phyloP scores from a whole-genome alignment of 2,113 vertebrate species.

The Setophaga petechia region DNA sequence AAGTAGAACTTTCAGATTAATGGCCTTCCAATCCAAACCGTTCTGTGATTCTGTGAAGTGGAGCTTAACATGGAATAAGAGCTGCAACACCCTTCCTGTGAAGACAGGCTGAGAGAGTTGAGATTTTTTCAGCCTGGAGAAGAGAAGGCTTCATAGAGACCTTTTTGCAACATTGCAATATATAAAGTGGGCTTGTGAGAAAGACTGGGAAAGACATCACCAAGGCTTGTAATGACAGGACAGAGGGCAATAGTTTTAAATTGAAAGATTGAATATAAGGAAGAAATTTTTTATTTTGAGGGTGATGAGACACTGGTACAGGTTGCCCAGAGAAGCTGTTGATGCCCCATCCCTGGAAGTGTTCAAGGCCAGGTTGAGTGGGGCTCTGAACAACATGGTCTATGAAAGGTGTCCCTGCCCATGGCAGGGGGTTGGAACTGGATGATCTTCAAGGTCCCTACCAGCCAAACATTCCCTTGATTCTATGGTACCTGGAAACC shows the following conservation, averaged over 20 bases:
- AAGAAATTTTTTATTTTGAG: background rate
- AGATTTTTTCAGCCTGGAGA: background rate
- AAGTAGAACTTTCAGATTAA: background rate
- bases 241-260: background rate
- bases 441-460: background rate
- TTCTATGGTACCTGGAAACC: background rate
- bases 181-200: background rate
- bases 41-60: background rate
- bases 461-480: background rate
- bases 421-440: background rate
- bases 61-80: background rate
- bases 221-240: background rate
- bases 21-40: background rate
- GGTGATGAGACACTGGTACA: background rate
- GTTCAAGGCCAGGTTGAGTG: background rate
- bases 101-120: background rate
- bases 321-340: background rate
- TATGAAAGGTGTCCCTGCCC: background rate
- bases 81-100: background rate
- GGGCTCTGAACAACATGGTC: background rate
- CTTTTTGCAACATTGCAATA: accelerated
- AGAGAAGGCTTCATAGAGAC: background rate
- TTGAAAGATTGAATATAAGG: background rate
- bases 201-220: background rate
- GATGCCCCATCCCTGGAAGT: background rate